Percentiles rank a stretch among this genome's conserved stretches.
phyloP scores from a whole-genome alignment of 2,797 vertebrate species.

The Gymnopithys bicolor region DNA sequence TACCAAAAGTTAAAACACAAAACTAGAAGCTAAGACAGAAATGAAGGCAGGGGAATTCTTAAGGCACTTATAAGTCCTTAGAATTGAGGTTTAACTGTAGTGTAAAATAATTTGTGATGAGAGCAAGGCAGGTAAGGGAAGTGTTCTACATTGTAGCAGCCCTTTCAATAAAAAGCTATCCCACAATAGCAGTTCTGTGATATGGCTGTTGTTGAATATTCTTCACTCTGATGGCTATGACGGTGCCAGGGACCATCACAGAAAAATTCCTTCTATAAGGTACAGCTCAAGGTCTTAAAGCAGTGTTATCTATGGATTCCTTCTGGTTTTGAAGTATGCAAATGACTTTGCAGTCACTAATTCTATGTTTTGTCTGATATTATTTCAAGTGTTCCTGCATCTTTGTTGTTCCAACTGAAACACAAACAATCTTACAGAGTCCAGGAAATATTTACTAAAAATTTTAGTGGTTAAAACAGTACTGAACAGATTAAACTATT shows the following conservation, averaged over 20 bases:
- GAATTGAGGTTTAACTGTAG: not conserved
- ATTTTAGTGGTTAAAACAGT: not conserved
- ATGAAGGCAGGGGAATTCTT: not conserved
- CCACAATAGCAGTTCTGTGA: not conserved
- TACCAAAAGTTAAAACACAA: not conserved
- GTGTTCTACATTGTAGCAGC: not conserved
- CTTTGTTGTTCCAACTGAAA: not conserved
- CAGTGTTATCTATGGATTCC: not conserved
- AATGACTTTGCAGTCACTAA: not conserved
- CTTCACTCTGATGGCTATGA: not conserved
- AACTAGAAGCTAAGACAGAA: not conserved
- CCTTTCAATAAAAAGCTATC: not conserved
- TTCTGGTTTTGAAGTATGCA: not conserved
- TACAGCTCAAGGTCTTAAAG: not conserved
- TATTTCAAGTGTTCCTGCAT: not conserved
- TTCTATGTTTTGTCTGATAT: not conserved
- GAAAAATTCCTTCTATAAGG: not conserved
- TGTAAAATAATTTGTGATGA: not conserved
- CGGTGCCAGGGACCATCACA: not conserved
- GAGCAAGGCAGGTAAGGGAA: not conserved
- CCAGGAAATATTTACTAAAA: not conserved
- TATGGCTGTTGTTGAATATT: not conserved
- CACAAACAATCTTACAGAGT: not conserved
- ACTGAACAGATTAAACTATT: not conserved
- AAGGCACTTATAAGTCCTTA: not conserved